phyloP scores from a whole-genome alignment of 2,113 vertebrate species.

The Fulmarus glacialis region DNA sequence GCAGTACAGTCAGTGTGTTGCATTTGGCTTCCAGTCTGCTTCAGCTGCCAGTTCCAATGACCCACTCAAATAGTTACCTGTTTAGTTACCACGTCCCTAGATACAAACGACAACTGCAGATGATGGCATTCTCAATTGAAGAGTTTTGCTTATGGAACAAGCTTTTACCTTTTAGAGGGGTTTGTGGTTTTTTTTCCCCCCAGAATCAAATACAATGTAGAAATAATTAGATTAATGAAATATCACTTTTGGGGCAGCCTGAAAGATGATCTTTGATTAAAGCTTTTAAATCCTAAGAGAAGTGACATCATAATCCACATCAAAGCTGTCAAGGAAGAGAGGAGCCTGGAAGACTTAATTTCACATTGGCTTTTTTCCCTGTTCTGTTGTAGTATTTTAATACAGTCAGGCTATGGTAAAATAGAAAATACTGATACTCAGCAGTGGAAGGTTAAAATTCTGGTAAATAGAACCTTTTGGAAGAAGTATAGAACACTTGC shows the following conservation, averaged over 20 bases:
- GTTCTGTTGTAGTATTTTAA: not conserved
- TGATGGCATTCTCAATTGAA: not conserved
- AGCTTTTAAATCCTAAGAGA: not conserved
- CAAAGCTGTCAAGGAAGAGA: not conserved
- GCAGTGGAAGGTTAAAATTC: not conserved
- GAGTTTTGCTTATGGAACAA: not conserved
- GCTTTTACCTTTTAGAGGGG: not conserved
- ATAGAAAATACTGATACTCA: not conserved
- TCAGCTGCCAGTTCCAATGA: not conserved
- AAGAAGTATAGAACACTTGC: not conserved
- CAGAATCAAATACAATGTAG: accelerated
- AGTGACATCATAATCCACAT: not conserved
- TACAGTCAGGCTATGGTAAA: not conserved
- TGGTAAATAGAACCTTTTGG: not conserved
- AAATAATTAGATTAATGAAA: not conserved
- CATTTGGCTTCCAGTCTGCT: not conserved
- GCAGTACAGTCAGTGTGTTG: not conserved
- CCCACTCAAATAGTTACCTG: accelerated
- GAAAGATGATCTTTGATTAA: not conserved
- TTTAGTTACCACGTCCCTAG: not conserved
- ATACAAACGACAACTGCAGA: too few relatives aligned
- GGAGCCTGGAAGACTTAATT: not conserved
- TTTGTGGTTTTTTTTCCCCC: too few relatives aligned
- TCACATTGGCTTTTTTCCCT: not conserved
- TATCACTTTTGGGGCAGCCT: not conserved